Evolutionary conservation across 2,113 vertebrate species (phyloP), one percentile per base, ranked within the genome.

Genomic region (Apteryx owenii): DNA sequence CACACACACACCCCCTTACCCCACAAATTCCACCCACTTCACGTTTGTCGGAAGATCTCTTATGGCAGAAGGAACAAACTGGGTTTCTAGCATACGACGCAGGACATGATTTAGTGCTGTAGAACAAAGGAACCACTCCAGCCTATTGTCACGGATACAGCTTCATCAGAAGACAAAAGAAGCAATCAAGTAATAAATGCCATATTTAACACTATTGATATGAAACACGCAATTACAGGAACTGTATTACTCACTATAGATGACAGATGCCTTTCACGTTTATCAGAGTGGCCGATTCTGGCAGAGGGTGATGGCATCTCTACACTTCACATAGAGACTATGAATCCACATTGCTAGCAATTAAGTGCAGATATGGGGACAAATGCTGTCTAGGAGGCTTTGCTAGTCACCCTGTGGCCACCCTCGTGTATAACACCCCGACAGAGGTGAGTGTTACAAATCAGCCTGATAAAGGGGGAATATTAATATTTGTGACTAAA

Each of bases 301-400:
- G 23, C 48, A 56, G 56, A 81, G 62, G 16, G 38, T 16, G 68
- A 93, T 1, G 38, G n/a, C 38, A 87, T 42, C 18, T 31, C n/a
- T 29, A 0, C 2, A 0, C 78, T 58, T 79, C 81, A 50, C 65
- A 46, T 28, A 61, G 83, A 72, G 29, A 80, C 83, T 88, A 85
- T 76, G 76, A 65, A 56, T 7, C 54, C 16, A 46, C 64, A 29
- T 4, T 38, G 23, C n/a, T 51, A 60, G 28, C 13, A 69, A 16
- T 1, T 2, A 64, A 31, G n/a, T 25, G 17, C n/a, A 79, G 85
- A 89, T 1, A 1, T 3, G 17, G n/a, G 8, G 5, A 33, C 10
- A 25, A 65, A 70, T 14, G 4, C 26, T 72, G 12, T 22, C 50
- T 4, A 1, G 22, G 46, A 93, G 20, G 46, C 54, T 66, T 91